phyloP scores from a whole-genome alignment of 1,140 invertebrate genomes.

The Plectus sambesii region DNA sequence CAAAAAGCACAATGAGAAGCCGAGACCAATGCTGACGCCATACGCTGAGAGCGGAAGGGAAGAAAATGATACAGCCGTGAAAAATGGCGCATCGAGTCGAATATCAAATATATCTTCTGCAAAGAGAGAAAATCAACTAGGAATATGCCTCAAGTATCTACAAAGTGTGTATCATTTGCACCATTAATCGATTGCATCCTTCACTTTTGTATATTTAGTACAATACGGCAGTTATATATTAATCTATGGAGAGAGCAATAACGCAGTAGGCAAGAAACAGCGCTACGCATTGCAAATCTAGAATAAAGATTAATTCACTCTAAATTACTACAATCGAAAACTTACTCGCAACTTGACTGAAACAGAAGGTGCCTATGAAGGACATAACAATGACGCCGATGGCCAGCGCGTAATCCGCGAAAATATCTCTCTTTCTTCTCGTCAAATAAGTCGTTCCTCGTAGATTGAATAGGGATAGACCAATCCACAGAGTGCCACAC shows the following conservation, averaged over 20 bases:
- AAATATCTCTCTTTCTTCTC: slow-evolving; percentile 47
- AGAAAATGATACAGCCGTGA: slow-evolving; percentile 23
- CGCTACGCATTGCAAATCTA: no score
- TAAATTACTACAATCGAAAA: slow-evolving; percentile 2
- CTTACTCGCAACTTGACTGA: slow-evolving; percentile 47
- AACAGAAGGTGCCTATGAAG: slow-evolving; percentile 47
- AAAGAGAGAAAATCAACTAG: slow-evolving; percentile 14
- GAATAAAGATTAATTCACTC: no score
- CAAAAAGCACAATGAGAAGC: slow-evolving; percentile 48
- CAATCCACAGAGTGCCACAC: slow-evolving; percentile 48
- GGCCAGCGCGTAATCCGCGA: slow-evolving; percentile 50
- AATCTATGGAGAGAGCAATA: no score
- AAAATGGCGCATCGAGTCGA: neutral
- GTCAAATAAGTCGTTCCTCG: slow-evolving; percentile 49
- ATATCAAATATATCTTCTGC: slow-evolving; percentile 19
- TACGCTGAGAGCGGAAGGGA: slow-evolving; percentile 34
- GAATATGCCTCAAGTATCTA: slow-evolving; percentile 12
- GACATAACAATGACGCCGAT: slow-evolving; percentile 48
- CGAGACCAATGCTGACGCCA: slow-evolving; percentile 42
- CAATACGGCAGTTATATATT: no score
- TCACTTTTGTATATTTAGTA: no score
- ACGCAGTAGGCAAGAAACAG: no score
- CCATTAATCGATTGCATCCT: no score
- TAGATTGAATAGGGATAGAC: slow-evolving; percentile 47
- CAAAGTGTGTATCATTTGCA: neutral